These are phyloP conservation scores for Saccostrea cuccullata DNA, from an alignment of 1,140 invertebrate species.

Conservation along the genomic window DNA sequence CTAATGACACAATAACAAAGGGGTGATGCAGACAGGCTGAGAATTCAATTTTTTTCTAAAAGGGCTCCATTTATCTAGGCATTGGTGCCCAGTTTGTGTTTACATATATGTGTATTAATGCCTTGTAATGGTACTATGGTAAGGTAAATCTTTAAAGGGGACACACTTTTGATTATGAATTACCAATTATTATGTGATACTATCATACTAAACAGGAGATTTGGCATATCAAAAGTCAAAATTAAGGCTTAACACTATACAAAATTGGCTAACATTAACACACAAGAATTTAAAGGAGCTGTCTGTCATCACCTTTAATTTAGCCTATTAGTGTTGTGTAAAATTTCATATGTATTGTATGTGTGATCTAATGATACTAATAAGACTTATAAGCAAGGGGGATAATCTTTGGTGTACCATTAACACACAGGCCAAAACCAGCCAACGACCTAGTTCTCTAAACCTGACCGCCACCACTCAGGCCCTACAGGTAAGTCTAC, in stretches of 20 bases:
- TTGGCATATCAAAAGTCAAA: not conserved
- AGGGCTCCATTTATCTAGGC: not conserved
- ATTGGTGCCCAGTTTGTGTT: not conserved
- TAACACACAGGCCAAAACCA: conserved; percentile 68
- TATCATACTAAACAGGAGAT: not conserved
- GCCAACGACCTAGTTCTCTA: conserved; percentile 73
- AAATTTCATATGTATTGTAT: not conserved
- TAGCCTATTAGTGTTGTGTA: not conserved
- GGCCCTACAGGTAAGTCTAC: conserved; percentile 74
- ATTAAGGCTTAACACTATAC: not conserved
- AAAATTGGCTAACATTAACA: not conserved
- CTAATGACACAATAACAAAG: not conserved
- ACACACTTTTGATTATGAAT: not conserved
- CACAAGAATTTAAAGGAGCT: not conserved
- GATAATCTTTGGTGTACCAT: conserved; percentile 56
- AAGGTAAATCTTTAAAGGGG: not conserved
- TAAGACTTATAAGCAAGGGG: conserved; percentile 1
- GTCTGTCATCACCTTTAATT: not conserved
- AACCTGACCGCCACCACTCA: conserved; percentile 73
- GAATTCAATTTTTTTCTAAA: not conserved
- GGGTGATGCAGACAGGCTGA: not conserved
- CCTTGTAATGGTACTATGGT: not conserved
- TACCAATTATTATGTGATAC: not conserved
- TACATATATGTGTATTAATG: not conserved
- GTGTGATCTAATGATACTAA: conserved; percentile 28